Conservation (phyloP, 92 coral and sea anemone species). For the Meandrina meandrites region DNA sequence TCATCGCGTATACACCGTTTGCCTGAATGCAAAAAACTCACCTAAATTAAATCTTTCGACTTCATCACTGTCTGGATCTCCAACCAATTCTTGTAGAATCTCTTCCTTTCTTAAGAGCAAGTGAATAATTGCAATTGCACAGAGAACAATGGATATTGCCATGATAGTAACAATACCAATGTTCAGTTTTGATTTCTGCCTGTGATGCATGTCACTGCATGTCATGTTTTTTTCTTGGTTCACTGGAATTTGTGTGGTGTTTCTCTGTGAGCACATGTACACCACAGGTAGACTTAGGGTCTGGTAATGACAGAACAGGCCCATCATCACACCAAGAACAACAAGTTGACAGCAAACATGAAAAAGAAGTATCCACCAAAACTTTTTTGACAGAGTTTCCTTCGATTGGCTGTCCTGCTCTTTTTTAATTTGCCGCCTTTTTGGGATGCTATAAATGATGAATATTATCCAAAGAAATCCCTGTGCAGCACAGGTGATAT, state of each 20-base stretch:
- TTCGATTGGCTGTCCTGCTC: background rate
- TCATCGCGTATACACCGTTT: too few relatives aligned
- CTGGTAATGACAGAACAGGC: background rate
- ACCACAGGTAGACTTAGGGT: background rate
- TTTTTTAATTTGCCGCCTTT: background rate
- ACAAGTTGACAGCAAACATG: conserved; percentile 1
- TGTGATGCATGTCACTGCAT: conserved; percentile 1
- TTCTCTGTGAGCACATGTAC: conserved; percentile 2
- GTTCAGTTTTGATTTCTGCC: conserved; percentile 1
- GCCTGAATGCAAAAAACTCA: too few relatives aligned
- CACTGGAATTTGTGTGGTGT: background rate
- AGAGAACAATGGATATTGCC: background rate
- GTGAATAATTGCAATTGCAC: background rate
- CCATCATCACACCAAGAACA: background rate
- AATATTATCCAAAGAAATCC: background rate
- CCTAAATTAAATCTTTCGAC: background rate
- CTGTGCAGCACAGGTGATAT: background rate
- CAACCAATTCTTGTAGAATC: background rate
- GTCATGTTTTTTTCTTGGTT: background rate
- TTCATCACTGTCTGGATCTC: background rate
- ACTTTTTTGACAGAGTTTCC: background rate
- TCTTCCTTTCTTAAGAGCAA: background rate
- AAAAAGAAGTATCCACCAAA: background rate
- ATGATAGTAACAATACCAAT: background rate
- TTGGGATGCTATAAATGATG: background rate